Evolutionary conservation across 1,140 invertebrate genomes (phyloP), one percentile per base, ranked within the genome.

Genomic region (Battus philenor): DNA sequence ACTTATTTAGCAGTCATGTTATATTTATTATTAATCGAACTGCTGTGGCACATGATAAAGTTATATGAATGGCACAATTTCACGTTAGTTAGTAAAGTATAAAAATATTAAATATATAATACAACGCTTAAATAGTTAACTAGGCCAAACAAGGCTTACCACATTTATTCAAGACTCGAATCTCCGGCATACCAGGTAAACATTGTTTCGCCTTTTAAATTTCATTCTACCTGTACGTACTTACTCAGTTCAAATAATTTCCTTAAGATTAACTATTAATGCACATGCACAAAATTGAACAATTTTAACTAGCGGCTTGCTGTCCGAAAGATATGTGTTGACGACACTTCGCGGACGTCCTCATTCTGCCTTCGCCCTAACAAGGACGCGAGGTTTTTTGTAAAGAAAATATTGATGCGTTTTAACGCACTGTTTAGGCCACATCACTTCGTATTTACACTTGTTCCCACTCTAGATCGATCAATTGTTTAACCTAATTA

Each of bases 41-140:
- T 77, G 74, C 77, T 72, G 77, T 80, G 77, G 77, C 77, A 81
- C 74, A 63, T 74, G 61, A 62, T 77, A 77, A 77, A 81, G 77
- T 81, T 81, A 80, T 75, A 77, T 73, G 64, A 80, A 85, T 85
- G 78, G 80, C 80, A 85, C 80, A 82, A 66, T 85, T 85, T 85
- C 80, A 85, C 80, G 80, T 85, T 85, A 85, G 80, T 82, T 73
- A 59, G 57, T 76, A 64, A 76, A 76, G 70, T 69, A 75, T 66
- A 73, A 75, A 68, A 83, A 74, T 64, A 79, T 67, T 75, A 65
- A 66, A 68, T 70, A 66, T n/a, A 48, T 53, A 58, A 52, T 70
- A 79, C 61, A 69, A 66, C 60, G 68, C 53, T 58, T 64, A 68
- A 50, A 54, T 62, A 54, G 57, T 66, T 60, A 44, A 48, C 57